Evolutionary conservation across 2,797 vertebrate species (phyloP).

Genomic region (Myripristis murdjan): DNA sequence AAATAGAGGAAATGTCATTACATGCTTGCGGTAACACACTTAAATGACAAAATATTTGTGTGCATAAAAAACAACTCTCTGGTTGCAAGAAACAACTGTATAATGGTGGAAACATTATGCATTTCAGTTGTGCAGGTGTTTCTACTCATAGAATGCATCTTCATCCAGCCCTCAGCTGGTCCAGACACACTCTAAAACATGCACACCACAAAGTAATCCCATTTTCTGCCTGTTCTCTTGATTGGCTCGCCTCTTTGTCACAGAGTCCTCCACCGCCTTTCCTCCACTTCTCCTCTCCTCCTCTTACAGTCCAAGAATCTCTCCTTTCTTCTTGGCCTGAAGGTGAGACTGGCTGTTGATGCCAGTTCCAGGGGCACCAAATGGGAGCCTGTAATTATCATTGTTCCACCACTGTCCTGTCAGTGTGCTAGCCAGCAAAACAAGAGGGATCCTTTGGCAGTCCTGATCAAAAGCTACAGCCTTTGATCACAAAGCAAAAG

Average conservation of each 20-base stretch:
- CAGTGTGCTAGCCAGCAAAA: slow-evolving; percentile 84
- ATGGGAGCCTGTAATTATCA: slow-evolving; percentile 88
- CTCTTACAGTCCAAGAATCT: slow-evolving; percentile 79
- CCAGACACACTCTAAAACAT: slow-evolving; percentile 49
- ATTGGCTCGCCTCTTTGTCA: slow-evolving; percentile 70
- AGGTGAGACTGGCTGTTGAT: slow-evolving; percentile 80
- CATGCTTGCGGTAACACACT: neutral
- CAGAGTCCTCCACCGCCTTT: slow-evolving; percentile 63
- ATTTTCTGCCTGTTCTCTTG: slow-evolving; percentile 76
- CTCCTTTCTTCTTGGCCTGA: slow-evolving; percentile 78
- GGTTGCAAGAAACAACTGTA: neutral
- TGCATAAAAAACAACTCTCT: neutral
- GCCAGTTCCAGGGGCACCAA: slow-evolving; percentile 81
- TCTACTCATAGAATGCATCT: slow-evolving; percentile 16
- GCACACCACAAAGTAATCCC: slow-evolving; percentile 67
- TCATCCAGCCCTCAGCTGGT: slow-evolving; percentile 33
- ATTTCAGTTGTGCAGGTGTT: slow-evolving; percentile 21
- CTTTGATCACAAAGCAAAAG: slow-evolving; percentile 84
- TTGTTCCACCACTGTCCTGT: slow-evolving; percentile 87
- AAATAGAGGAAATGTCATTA: neutral
- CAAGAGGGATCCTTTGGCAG: slow-evolving; percentile 87
- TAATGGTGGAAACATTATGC: neutral
- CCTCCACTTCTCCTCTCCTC: slow-evolving; percentile 57
- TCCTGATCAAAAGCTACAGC: slow-evolving; percentile 83
- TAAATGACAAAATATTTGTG: neutral